These are phyloP conservation scores for Torymus tubicola DNA, from an alignment of 2,888 invertebrate genomes.

Conservation along the genomic window DNA sequence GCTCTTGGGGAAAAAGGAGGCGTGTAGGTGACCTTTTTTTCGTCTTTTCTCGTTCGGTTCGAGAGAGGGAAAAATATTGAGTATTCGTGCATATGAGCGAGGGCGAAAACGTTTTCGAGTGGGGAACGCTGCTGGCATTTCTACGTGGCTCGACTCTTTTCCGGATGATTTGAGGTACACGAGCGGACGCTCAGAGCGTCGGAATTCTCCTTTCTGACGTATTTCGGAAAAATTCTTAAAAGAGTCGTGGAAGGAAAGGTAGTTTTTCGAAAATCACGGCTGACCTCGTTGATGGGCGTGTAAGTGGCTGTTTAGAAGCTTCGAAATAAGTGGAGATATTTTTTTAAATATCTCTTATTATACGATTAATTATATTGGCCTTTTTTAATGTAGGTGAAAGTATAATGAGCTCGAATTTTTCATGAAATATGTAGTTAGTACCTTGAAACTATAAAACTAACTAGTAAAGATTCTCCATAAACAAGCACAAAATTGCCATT, in stretches of 20 bases:
- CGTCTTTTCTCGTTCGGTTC: too few relatives aligned
- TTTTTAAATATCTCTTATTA: too few relatives aligned
- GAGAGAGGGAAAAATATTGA: slow-evolving; percentile 7
- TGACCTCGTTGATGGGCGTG: neutral
- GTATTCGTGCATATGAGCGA: neutral
- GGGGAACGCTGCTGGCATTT: slow-evolving; percentile 1
- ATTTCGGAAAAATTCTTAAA: slow-evolving; percentile 34
- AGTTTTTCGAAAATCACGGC: slow-evolving; percentile 12
- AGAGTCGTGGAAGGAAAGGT: slow-evolving; percentile 7
- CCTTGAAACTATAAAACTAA: too few relatives aligned
- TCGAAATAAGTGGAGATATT: too few relatives aligned
- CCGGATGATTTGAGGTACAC: slow-evolving; percentile 51
- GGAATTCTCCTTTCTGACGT: slow-evolving; percentile 3
- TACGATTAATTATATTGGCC: too few relatives aligned
- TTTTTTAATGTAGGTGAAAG: neutral
- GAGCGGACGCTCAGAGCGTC: neutral
- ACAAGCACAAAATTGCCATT: too few relatives aligned
- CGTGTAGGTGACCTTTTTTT: slow-evolving; percentile 28
- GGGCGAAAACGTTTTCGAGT: too few relatives aligned
- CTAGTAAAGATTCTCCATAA: too few relatives aligned
- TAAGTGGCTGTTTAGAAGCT: neutral
- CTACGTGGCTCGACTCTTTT: slow-evolving; percentile 54
- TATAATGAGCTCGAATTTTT: neutral
- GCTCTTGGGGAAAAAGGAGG: slow-evolving; percentile 22
- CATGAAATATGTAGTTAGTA: too few relatives aligned